phyloP scores from a whole-genome alignment of 2,113 vertebrate species.

The Melierax canorus region DNA sequence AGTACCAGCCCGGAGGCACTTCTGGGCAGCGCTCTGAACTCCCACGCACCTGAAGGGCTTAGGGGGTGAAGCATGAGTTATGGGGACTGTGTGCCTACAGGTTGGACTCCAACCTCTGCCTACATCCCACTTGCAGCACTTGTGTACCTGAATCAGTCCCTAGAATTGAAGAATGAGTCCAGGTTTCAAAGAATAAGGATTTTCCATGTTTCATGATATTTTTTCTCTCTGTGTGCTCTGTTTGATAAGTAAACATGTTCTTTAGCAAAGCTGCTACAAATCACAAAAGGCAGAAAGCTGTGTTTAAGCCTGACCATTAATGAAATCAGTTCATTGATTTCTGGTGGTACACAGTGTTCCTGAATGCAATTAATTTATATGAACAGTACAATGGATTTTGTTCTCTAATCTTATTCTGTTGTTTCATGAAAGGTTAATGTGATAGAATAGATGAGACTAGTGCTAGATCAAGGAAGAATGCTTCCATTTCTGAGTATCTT shows the following conservation, averaged over 20 bases:
- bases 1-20: background rate
- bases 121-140: background rate
- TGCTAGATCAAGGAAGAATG: background rate
- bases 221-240: background rate
- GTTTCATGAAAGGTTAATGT: background rate
- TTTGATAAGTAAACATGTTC: background rate
- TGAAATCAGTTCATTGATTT: background rate
- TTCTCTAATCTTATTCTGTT: constrained; percentile 2
- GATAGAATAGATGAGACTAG: background rate
- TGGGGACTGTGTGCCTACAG: fast-evolving
- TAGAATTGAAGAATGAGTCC: background rate
- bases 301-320: background rate
- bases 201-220: background rate
- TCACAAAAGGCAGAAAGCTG: background rate
- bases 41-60: background rate
- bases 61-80: background rate
- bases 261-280: background rate
- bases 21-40: background rate
- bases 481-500: background rate
- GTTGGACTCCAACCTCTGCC: background rate
- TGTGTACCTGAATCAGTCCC: background rate
- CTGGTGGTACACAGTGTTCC: background rate
- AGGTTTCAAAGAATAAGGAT: background rate
- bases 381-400: background rate
- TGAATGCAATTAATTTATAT: constrained; percentile 26